Base-by-base conservation (phyloP, 2,888 invertebrate genomes). In the Spodoptera littoralis region DNA sequence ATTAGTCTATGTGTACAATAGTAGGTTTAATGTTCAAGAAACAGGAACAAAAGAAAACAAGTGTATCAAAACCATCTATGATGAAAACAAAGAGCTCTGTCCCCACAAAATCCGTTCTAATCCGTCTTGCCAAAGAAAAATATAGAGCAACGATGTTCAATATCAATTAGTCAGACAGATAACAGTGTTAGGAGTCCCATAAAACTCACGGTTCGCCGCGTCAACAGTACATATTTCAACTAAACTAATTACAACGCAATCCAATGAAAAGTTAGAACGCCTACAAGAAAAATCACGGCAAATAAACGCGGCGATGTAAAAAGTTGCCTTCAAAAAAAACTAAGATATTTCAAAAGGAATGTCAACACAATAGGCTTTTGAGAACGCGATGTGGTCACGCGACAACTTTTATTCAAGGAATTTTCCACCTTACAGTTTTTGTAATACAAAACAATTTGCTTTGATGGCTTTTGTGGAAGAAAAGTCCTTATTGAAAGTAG, bases 151-250 rank as follows among this genome's bases (percentile, higher is more conserved):
- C 66, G 74, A 73, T 82, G 86, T 89, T 89, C 85, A 84, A 84
- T 84, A 85, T 87, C 89, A 90, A 90, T 91, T 89, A 90, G 84
- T 85, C 77, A 84, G 77, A 82, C 59, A 88, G 90, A 90, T 91
- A 90, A 84, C 81, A 78, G 69, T 77, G 84, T 74, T 76, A 86
- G 85, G 83, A 81, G 78, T 65, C 80, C 85, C 77, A 85, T 87
- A 87, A 88, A 87, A 88, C 80, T 83, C 82, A 71, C 62, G 71
- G 65, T 74, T 65, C 65, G 68, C 57, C 70, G 63, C 69, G 76
- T 76, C 70, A 76, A 64, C 66, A 30, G n/a, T 50, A 53, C 60
- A 67, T 77, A 72, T 70, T 69, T 67, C 56, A 74, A 72, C 62
- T 46, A 65, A 72, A 71, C 64, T 59, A 76, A 65, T 69, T 57